Percentiles rank a stretch among this genome's conserved stretches.
phyloP scores from a whole-genome alignment of 1,140 invertebrate genomes.

The Scaptomyza pallida region DNA sequence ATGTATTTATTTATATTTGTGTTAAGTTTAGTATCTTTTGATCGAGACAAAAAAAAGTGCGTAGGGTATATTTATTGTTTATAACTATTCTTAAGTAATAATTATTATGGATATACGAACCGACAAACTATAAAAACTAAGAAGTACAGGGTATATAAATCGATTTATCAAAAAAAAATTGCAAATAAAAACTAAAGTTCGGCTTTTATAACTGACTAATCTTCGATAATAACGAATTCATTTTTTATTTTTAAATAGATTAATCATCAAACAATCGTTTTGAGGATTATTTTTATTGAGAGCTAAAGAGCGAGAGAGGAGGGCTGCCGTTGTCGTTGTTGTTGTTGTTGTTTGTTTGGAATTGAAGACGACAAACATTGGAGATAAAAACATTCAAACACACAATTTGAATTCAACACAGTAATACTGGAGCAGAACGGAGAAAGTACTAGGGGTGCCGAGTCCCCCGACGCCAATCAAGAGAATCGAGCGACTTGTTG shows the following conservation, averaged over 20 bases:
- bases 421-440: constrained; percentile 84
- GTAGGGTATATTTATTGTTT: not conserved
- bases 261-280: constrained; percentile 6
- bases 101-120: too few relatives aligned
- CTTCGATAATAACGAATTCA: not conserved
- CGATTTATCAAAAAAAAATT: not conserved
- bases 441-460: constrained; percentile 83
- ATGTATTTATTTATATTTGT: not conserved
- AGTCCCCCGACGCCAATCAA: constrained; percentile 84
- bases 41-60: not conserved
- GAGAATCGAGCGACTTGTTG: constrained; percentile 85
- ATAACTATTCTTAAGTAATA: not conserved
- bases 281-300: constrained; percentile 1
- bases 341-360: too few relatives aligned
- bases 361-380: constrained; percentile 53
- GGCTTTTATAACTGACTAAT: not conserved
- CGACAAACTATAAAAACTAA: not conserved
- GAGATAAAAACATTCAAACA: too few relatives aligned
- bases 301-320: not conserved
- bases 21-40: not conserved
- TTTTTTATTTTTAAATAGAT: constrained; percentile 16
- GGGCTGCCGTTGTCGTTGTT: not conserved
- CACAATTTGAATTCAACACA: constrained; percentile 55
- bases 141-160: not conserved
- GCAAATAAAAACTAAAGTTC: too few relatives aligned